Percentiles rank a stretch among this genome's conserved stretches.
Evolutionary conservation across 2,113 vertebrate species (phyloP).

Genomic region (Sinosuthora webbiana): DNA sequence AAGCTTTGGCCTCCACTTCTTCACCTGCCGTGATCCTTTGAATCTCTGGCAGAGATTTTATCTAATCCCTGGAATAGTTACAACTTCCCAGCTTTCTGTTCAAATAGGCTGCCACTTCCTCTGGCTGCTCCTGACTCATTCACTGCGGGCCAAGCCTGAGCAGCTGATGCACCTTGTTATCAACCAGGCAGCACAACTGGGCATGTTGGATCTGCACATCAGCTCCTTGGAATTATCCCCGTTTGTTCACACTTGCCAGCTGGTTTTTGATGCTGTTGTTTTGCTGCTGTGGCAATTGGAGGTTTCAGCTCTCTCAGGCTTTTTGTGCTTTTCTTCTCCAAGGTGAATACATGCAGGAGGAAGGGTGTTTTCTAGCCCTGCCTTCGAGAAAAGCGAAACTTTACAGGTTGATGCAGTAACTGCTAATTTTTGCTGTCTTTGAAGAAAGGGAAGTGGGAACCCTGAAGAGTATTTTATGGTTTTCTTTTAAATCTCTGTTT

Average conservation of each 20-base stretch:
- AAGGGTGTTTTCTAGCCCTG: background rate
- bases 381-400: background rate
- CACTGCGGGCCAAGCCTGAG: background rate
- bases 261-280: background rate
- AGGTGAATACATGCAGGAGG: background rate
- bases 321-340: background rate
- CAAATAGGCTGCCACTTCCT: background rate
- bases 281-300: background rate
- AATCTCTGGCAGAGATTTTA: constrained; percentile 12
- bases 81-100: background rate
- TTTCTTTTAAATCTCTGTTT: constrained; percentile 52
- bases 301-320: background rate
- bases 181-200: background rate
- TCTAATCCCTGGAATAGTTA: background rate
- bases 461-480: constrained; percentile 21
- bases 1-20: background rate
- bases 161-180: background rate
- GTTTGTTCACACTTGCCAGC: background rate
- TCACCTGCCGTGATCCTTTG: background rate
- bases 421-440: constrained; percentile 2
- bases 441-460: constrained; percentile 30
- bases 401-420: background rate
- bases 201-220: background rate
- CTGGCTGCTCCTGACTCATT: background rate
- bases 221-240: background rate